A percentile compares a stretch with the other conserved stretches of the same genome.
Conservation (phyloP, 2,888 invertebrate species). For the Ypsolopha sequella region DNA sequence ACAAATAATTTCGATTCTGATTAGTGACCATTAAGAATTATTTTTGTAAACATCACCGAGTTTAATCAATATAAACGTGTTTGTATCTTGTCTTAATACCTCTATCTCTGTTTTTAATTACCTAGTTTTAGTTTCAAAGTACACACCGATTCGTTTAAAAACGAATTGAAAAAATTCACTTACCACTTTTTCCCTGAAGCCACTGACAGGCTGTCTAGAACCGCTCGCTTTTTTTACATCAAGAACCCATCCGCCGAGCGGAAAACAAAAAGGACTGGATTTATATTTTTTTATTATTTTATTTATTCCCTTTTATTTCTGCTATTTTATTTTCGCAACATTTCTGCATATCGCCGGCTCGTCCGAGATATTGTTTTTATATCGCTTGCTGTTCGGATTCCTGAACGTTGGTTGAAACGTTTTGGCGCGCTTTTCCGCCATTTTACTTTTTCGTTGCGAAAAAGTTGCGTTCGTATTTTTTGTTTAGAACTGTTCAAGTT, state of each 20-base stretch:
- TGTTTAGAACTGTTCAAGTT: too few relatives aligned
- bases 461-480: too few relatives aligned
- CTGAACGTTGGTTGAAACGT: constrained; percentile 6
- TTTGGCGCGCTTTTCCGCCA: constrained; percentile 41
- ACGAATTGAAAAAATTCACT: constrained; percentile 16
- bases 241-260: constrained; percentile 61
- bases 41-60: too few relatives aligned
- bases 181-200: constrained; percentile 19
- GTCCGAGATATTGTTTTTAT: constrained; percentile 36
- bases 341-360: constrained; percentile 51
- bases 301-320: constrained; percentile 59
- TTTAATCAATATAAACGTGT: too few relatives aligned
- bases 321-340: constrained; percentile 53
- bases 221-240: constrained; percentile 67
- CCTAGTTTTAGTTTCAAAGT: too few relatives aligned
- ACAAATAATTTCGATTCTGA: too few relatives aligned
- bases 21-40: too few relatives aligned
- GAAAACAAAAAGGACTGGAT: constrained; percentile 67
- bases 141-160: too few relatives aligned
- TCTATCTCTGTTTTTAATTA: too few relatives aligned
- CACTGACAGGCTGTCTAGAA: constrained; percentile 61
- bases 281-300: constrained; percentile 67
- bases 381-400: constrained; percentile 6
- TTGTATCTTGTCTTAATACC: too few relatives aligned
- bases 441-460: constrained; percentile 22